Evolutionary conservation across 2,888 invertebrate genomes (phyloP), one percentile per base, ranked within the genome.

Genomic region (Cephus nigrinus): DNA sequence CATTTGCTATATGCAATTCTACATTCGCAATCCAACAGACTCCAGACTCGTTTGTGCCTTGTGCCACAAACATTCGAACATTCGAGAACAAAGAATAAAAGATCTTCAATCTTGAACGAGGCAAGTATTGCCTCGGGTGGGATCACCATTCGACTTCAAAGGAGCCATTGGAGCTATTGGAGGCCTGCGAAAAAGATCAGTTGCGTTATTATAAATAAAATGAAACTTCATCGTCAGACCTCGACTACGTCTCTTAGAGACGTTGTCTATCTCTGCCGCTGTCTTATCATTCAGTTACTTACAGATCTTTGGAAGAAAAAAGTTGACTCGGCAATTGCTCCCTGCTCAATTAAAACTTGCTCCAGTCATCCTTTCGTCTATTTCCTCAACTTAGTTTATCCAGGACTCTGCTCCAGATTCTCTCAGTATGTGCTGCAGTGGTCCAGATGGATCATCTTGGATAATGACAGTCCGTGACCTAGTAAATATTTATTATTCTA

Each of bases 401-500:
- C 55, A 9, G 55, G 55, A 55, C 9, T 75, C 23, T 9, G 73
- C 75, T 75, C 75, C 74, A 78, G 78, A 74, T 74, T 74, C 55
- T 74, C 15, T 69, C 15, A 23, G 23, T 9, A 9, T 9, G 5
- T 55, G 9, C 0, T 9, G 55, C 23, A 23, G 23, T 23, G 55
- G 23, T 55, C 23, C 55, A 55, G 23, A 9, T 2, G 23, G 9
- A 55, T 23, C 23, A 23, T 55, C 55, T 55, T 55, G 23, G 9
- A 55, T 23, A 55, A 12, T 4, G 71, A 71, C 75, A 78, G 55
- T 78, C 75, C 31, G 75, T 75, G 78, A 73, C 75, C 78, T 72
- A 78, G 75, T 78, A 78, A 77, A 75, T 75, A 72, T 69, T 55
- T 55, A 9, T 23, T 34, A 34, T 55, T 55, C 15, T 2, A 55